phyloP scores from a whole-genome alignment of 2,113 vertebrate genomes.

The Gopherus evgoodei region DNA sequence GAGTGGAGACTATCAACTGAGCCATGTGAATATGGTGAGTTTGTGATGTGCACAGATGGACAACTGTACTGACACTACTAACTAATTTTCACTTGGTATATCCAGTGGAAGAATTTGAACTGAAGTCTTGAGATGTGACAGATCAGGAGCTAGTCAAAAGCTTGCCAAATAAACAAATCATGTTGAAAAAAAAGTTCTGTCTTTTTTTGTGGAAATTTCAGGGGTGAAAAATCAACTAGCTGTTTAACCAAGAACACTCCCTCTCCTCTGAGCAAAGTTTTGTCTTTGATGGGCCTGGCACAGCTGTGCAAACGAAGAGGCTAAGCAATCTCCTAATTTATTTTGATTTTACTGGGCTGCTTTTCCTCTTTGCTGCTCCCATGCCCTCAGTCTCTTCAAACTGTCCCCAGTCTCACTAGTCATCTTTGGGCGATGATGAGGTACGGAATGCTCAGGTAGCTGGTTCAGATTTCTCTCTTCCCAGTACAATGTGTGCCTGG shows the following conservation, averaged over 20 bases:
- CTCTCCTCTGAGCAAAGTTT: neutral
- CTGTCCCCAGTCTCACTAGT: conserved; percentile 58
- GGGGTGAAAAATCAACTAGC: neutral
- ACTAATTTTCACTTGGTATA: neutral
- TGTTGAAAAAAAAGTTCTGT: neutral
- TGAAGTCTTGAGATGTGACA: neutral
- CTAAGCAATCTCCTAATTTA: conserved; percentile 30
- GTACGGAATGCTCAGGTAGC: conserved; percentile 74
- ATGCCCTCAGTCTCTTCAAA: conserved; percentile 61
- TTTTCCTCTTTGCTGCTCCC: conserved; percentile 31
- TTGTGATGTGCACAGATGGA: neutral
- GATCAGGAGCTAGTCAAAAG: neutral
- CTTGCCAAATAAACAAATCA: neutral
- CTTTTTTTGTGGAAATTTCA: neutral
- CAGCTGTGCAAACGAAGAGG: conserved; percentile 15
- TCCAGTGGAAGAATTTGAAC: neutral
- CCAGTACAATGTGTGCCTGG: conserved; percentile 48
- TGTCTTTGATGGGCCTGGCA: neutral
- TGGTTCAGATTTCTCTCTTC: conserved; percentile 72
- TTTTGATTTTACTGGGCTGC: neutral
- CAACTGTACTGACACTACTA: neutral
- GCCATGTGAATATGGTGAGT: neutral
- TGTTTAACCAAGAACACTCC: neutral
- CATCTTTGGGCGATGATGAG: conserved; percentile 70
- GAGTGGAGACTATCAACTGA: neutral